Conservation (phyloP, 2,113 vertebrate species). For the Nibea albiflora region DNA sequence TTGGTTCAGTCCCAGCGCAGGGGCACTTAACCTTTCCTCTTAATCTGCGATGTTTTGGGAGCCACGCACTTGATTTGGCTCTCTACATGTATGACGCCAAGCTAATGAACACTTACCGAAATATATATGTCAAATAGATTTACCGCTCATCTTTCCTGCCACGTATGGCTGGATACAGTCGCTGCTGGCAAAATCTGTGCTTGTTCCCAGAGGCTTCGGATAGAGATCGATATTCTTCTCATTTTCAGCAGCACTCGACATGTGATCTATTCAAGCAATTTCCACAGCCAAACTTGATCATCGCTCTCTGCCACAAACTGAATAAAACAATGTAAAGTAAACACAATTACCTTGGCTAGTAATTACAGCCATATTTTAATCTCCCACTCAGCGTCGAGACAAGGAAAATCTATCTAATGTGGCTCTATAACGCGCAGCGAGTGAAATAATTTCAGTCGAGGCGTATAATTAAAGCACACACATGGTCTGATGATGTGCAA, state of each 20-base stretch:
- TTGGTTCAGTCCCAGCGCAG: background rate
- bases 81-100: background rate
- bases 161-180: fast-evolving
- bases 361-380: background rate
- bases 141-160: background rate
- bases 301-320: background rate
- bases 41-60: background rate
- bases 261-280: constrained; percentile 5
- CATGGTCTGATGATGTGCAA: background rate
- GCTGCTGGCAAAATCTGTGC: background rate
- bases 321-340: background rate
- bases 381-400: background rate
- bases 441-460: background rate
- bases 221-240: background rate
- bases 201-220: background rate
- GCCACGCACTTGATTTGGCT: background rate
- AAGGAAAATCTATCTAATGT: background rate
- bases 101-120: background rate
- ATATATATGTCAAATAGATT: background rate
- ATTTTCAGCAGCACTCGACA: background rate
- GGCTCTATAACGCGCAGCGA: background rate
- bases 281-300: background rate
- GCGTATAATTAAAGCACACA: background rate
- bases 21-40: background rate
- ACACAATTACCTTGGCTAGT: background rate